phyloP scores from a whole-genome alignment of 2,888 invertebrate species.

The Lamproptera curius region DNA sequence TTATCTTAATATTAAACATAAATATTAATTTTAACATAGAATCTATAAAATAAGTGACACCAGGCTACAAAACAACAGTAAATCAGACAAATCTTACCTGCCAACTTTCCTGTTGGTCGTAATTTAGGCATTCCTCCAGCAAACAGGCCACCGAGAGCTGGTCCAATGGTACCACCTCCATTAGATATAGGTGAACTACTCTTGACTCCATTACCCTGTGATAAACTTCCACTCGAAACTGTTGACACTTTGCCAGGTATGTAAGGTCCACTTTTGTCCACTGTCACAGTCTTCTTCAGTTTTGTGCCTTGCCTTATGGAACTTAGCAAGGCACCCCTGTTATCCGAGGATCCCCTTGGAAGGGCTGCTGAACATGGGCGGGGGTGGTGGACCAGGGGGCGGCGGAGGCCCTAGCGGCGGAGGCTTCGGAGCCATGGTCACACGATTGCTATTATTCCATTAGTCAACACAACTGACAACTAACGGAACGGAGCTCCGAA shows the following conservation, averaged over 20 bases:
- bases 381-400: conserved; percentile 79
- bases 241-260: conserved; percentile 80
- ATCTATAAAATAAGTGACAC: no score
- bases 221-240: conserved; percentile 41
- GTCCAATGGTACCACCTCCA: conserved; percentile 52
- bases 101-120: conserved; percentile 81
- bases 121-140: conserved; percentile 91
- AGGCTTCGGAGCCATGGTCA: conserved; percentile 77
- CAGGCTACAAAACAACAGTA: no score
- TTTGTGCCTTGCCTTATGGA: conserved; percentile 90
- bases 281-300: conserved; percentile 91
- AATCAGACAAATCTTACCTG: conserved; percentile 41
- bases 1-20: no score
- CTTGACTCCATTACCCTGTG: conserved; percentile 52
- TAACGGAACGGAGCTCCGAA: conserved; percentile 27
- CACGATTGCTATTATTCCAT: conserved; percentile 40
- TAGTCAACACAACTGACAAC: conserved; percentile 23
- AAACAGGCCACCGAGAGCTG: conserved; percentile 84
- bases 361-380: conserved; percentile 64
- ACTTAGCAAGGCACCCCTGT: conserved; percentile 84
- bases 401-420: conserved; percentile 83
- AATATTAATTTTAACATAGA: no score
- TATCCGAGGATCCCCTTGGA: conserved; percentile 75
- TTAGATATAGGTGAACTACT: conserved; percentile 56
- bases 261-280: conserved; percentile 92